Base-by-base conservation (phyloP, 2,888 invertebrate species). In the Euplexia lucipara region DNA sequence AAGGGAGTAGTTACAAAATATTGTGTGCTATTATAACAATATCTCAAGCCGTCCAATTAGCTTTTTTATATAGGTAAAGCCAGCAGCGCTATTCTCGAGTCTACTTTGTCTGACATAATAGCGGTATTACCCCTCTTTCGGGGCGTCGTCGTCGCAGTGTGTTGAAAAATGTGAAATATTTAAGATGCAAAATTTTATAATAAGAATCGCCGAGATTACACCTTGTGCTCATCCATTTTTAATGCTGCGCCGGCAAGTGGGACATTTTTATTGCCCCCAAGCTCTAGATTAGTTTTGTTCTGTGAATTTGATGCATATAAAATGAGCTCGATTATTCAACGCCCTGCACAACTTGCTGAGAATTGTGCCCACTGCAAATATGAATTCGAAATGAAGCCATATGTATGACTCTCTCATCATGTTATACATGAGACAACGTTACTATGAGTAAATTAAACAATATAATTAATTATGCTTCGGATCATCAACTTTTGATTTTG, bases 201-300 rank as follows among this genome's bases (percentile, higher is more conserved):
- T 93, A 94, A 93, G 91, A 87, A 91, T 90, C 85, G 89, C 90
- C 81, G 92, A 93, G 95, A 94, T 94, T 94, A 94, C 94, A 93
- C 94, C 94, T 94, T 92, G 90, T 83, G 81, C 88, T 92, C 94
- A 91, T 95, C 89, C 91, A 94, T 94, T 92, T 94, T 94, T 92
- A 92, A 93, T 89, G 88, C 89, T 86, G 83, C 86, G 86, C 86
- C 82, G 84, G 89, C 91, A 91, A 92, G 90, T 91, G 92, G 92
- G 93, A 93, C 92, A 91, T 92, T 95, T 95, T 95, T 95, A 95
- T 94, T 93, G 92, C 94, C 91, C 85, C 89, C 84, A 86, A 86
- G 92, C 90, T 90, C 87, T 90, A 92, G 94, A 95, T 95, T 94
- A 95, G 94, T 94, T 94, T 95, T 94, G 94, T 95, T 94, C 91